Conservation (phyloP, 2,113 vertebrate species). For the Ptyas mucosa region DNA sequence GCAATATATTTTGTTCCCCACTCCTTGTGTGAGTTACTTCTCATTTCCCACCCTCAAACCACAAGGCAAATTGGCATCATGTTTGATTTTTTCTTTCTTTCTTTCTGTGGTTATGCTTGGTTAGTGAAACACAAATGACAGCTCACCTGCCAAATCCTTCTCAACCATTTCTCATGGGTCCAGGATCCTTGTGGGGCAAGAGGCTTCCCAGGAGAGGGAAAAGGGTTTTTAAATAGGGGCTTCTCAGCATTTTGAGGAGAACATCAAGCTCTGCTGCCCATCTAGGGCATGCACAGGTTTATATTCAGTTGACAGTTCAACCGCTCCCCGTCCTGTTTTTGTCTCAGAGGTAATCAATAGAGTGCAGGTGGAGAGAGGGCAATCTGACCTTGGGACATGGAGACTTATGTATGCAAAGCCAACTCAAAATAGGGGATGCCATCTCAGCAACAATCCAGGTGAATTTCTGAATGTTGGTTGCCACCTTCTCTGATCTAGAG, state of each 20-base stretch:
- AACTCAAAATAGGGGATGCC: not conserved
- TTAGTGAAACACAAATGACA: constrained; percentile 50
- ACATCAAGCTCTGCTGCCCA: constrained; percentile 65
- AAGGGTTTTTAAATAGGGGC: constrained; percentile 54
- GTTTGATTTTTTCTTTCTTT: constrained; percentile 7
- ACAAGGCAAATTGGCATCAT: constrained; percentile 15
- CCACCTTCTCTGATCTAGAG: not conserved
- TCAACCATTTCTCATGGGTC: constrained; percentile 34
- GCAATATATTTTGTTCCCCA: not conserved
- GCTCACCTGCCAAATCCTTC: constrained; percentile 42
- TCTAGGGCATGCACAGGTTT: constrained; percentile 21
- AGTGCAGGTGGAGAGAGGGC: constrained; percentile 35
- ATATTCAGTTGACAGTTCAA: not conserved
- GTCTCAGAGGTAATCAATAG: constrained; percentile 9
- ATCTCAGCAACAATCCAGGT: constrained; percentile 35
- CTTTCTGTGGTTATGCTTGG: constrained; percentile 53
- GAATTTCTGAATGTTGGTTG: constrained; percentile 1
- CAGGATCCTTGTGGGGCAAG: constrained; percentile 10
- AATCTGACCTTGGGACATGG: constrained; percentile 46
- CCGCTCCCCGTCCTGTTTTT: not conserved
- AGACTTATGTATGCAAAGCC: constrained; percentile 13
- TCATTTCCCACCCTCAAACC: not conserved
- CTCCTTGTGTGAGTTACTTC: not conserved
- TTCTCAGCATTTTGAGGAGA: constrained; percentile 50
- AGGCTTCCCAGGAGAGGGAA: constrained; percentile 20